Evolutionary conservation across 1,140 invertebrate genomes (phyloP).

Genomic region (Calephelis nemesis): DNA sequence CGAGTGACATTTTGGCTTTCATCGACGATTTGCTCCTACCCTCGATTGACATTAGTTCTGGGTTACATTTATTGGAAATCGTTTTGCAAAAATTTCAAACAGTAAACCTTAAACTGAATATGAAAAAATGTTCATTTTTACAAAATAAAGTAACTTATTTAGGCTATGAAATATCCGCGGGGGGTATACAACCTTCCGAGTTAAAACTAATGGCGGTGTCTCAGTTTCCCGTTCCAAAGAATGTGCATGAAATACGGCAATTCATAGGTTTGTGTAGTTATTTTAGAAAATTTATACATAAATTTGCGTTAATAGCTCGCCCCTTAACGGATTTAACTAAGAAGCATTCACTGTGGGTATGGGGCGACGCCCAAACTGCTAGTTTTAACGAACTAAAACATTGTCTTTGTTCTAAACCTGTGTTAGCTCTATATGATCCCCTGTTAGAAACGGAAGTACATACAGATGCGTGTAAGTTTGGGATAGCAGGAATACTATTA

Average conservation of each 20-base stretch:
- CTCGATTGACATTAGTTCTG: neutral
- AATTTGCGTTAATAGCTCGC: too few relatives aligned
- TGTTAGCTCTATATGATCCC: conserved; percentile 34
- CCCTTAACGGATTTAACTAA: too few relatives aligned
- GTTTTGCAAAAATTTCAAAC: conserved; percentile 22
- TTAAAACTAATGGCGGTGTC: conserved; percentile 38
- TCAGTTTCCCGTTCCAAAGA: neutral
- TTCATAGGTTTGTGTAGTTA: conserved; percentile 52
- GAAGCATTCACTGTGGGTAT: conserved; percentile 42
- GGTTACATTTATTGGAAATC: conserved; percentile 24
- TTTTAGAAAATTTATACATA: conserved; percentile 31
- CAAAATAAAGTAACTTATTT: conserved; percentile 28
- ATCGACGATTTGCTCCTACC: too few relatives aligned
- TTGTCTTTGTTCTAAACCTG: conserved; percentile 22
- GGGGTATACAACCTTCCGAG: conserved; percentile 43
- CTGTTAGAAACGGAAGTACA: neutral
- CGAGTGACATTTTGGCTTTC: too few relatives aligned
- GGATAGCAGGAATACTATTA: conserved; percentile 29
- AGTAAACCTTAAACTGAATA: conserved; percentile 27
- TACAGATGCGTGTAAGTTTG: too few relatives aligned
- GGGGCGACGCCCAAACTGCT: conserved; percentile 43
- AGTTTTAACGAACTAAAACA: conserved; percentile 32
- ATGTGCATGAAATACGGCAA: conserved; percentile 40
- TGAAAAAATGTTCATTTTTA: conserved; percentile 37
- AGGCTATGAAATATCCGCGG: conserved; percentile 24